Evolutionary conservation across 2,888 invertebrate species (phyloP).

Genomic region (Melanophora roralis): DNA sequence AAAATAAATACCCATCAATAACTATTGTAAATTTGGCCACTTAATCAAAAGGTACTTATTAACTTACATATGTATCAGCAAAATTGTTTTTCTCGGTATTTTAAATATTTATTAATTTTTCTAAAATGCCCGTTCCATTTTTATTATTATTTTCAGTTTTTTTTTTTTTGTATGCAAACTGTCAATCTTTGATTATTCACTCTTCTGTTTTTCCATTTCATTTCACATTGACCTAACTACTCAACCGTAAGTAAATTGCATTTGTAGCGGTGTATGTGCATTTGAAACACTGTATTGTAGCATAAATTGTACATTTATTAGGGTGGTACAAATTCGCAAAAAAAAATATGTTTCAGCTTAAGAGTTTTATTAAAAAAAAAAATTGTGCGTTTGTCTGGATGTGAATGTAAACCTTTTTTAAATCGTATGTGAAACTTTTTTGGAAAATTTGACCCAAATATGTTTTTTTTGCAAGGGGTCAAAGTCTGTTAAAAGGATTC

Average conservation of each 20-base stretch:
- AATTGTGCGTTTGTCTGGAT: no score
- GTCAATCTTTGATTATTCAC: slow-evolving; percentile 50
- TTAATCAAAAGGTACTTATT: neutral
- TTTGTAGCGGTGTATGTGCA: slow-evolving; percentile 7
- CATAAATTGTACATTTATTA: slow-evolving; percentile 5
- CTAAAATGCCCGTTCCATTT: no score
- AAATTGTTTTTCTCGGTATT: no score
- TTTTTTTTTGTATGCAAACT: slow-evolving; percentile 14
- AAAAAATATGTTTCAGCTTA: neutral
- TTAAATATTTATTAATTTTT: no score
- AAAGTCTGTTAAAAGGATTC: no score
- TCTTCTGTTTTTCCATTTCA: slow-evolving; percentile 44
- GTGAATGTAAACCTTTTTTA: no score
- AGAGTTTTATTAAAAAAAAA: no score
- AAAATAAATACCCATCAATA: neutral
- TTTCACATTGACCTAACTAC: slow-evolving; percentile 50
- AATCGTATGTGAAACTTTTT: no score
- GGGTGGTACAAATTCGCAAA: neutral
- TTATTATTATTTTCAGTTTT: neutral
- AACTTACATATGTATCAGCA: neutral
- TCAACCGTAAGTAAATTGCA: slow-evolving; percentile 56
- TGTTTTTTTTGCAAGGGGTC: no score
- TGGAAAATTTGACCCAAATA: no score
- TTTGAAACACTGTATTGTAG: neutral
- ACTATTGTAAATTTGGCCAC: no score